Conservation (phyloP, 2,113 vertebrate genomes). For the Limanda limanda region DNA sequence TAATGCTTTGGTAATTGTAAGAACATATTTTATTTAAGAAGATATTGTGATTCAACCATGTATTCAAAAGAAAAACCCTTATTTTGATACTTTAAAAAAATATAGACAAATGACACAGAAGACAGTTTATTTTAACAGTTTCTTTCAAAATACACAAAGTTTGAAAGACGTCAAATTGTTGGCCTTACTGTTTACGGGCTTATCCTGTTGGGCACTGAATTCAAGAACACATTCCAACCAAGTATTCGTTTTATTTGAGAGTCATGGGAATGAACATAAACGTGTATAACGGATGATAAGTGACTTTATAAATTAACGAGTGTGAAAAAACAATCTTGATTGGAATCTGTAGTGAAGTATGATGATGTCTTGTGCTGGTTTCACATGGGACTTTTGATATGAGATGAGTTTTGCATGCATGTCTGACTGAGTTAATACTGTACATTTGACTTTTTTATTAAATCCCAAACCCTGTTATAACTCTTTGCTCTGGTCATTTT, state of each 20-base stretch:
- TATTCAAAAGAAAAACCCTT: slow-evolving; percentile 21
- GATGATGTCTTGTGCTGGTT: slow-evolving; percentile 84
- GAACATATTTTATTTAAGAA: slow-evolving; percentile 63
- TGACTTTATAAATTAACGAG: slow-evolving; percentile 47
- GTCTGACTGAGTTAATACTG: slow-evolving; percentile 78
- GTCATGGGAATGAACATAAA: slow-evolving; percentile 7
- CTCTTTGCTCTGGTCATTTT: slow-evolving; percentile 24
- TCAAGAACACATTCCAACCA: slow-evolving; percentile 30
- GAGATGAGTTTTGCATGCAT: slow-evolving; percentile 78
- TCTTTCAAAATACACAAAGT: slow-evolving; percentile 17
- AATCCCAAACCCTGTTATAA: slow-evolving; percentile 60
- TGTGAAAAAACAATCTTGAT: slow-evolving; percentile 56
- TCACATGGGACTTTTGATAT: slow-evolving; percentile 73
- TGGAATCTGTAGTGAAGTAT: slow-evolving; percentile 70
- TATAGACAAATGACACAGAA: slow-evolving; percentile 23
- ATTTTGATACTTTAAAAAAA: slow-evolving; percentile 12
- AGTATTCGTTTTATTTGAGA: slow-evolving; percentile 19
- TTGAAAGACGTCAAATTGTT: slow-evolving; percentile 5
- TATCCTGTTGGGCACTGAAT: background rate
- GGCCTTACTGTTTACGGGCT: background rate
- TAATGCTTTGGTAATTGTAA: slow-evolving; percentile 54
- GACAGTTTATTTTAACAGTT: background rate
- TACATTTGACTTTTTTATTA: slow-evolving; percentile 84
- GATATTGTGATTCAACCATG: slow-evolving; percentile 30
- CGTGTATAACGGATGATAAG: slow-evolving; percentile 28